These are phyloP conservation scores for Etia nguti DNA, from an alignment of 2,113 vertebrate genomes.

Conservation along the genomic window DNA sequence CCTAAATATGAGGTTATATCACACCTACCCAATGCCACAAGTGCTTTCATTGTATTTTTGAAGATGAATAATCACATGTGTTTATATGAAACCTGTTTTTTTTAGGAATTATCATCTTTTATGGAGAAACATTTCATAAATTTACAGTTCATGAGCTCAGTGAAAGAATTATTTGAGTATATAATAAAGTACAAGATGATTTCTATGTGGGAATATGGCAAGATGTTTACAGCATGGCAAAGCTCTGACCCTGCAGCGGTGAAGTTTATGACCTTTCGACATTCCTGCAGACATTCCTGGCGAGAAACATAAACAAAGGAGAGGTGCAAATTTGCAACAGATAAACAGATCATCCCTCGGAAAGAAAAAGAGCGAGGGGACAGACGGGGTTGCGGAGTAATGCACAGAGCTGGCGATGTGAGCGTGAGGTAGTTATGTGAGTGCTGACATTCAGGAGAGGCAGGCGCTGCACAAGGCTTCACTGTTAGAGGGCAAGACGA, in stretches of 20 bases:
- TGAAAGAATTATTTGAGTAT: not conserved
- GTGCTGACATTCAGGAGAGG: conserved; percentile 41
- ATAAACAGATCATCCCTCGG: conserved; percentile 27
- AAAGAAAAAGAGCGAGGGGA: not conserved
- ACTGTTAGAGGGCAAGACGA: conserved; percentile 40
- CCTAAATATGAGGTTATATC: conserved; percentile 41
- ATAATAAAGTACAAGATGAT: not conserved
- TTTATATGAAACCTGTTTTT: not conserved
- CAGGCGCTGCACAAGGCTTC: conserved; percentile 42
- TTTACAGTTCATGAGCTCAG: not conserved
- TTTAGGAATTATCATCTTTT: not conserved
- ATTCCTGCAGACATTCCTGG: conserved; percentile 10
- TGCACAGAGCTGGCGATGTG: not conserved
- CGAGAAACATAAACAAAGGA: conserved; percentile 39
- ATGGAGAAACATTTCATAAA: not conserved
- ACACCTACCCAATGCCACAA: conserved; percentile 23
- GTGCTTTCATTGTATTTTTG: not conserved
- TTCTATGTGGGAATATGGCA: not conserved
- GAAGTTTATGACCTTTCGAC: conserved; percentile 1
- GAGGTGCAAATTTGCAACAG: conserved; percentile 40
- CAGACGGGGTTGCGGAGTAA: not conserved
- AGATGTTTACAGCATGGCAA: conserved; percentile 4
- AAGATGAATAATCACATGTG: not conserved
- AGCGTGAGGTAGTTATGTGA: conserved; percentile 17
- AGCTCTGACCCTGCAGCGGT: not conserved